Percentiles rank a stretch among this genome's conserved stretches.
phyloP scores from a whole-genome alignment of 37 sponge, comb jelly and placozoan species.

The Agelas oroides region DNA sequence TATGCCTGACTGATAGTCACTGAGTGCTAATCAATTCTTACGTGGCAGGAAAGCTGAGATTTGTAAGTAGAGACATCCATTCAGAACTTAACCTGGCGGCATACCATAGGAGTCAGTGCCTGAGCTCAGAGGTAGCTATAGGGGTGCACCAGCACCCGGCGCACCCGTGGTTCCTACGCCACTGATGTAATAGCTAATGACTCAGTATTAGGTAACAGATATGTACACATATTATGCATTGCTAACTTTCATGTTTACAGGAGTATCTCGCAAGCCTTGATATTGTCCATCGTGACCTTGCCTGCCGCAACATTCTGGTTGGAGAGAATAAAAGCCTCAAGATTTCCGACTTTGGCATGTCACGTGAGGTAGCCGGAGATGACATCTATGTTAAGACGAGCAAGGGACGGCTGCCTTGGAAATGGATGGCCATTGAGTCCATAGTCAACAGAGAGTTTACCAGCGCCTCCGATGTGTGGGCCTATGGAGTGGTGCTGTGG shows the following conservation, averaged over 20 bases:
- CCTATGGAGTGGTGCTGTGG: constrained; percentile 60
- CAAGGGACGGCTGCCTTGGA: constrained; percentile 55
- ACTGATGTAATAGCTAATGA: too few species aligned
- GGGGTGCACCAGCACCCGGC: too few species aligned
- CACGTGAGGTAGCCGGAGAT: constrained; percentile 43
- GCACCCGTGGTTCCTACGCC: too few species aligned
- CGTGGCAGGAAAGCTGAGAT: too few species aligned
- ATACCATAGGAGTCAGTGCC: too few species aligned
- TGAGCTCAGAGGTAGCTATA: too few species aligned
- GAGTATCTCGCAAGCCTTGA: constrained; percentile 62
- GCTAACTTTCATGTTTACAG: constrained; percentile 9
- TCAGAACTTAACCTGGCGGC: too few species aligned
- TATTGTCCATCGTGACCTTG: constrained; percentile 83
- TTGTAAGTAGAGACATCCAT: too few species aligned
- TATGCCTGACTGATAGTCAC: too few species aligned
- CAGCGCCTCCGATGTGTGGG: constrained; percentile 67
- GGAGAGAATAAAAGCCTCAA: constrained; percentile 70
- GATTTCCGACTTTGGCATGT: constrained; percentile 83
- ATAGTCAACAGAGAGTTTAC: constrained; percentile 66
- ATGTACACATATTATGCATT: too few species aligned
- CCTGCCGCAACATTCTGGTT: constrained; percentile 81
- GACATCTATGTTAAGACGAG: constrained; percentile 72
- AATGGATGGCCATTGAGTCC: constrained; percentile 78
- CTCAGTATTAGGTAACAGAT: too few species aligned
- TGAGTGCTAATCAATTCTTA: too few species aligned